These are phyloP conservation scores for Semnornis frantzii DNA, from an alignment of 2,113 vertebrate species.

Conservation along the genomic window DNA sequence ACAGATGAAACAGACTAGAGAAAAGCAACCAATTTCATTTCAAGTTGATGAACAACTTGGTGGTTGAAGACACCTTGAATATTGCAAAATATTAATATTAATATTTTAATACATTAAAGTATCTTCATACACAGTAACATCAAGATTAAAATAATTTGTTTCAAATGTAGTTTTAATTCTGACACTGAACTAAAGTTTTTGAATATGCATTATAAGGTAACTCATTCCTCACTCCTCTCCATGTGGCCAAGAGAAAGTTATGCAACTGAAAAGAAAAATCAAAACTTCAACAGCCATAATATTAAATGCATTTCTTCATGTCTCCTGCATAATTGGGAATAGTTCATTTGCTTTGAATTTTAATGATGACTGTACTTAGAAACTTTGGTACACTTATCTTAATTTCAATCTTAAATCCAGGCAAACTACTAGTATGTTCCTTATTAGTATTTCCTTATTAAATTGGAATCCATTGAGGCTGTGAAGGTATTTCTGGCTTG, in stretches of 20 bases:
- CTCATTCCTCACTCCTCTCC: background rate
- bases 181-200: background rate
- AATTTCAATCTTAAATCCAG: background rate
- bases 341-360: background rate
- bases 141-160: background rate
- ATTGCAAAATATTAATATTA: too few relatives aligned
- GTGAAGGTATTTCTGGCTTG: background rate
- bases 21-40: background rate
- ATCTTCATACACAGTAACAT: background rate
- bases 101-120: background rate
- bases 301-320: background rate
- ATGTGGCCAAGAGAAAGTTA: background rate
- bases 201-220: background rate
- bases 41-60: background rate
- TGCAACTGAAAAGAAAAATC: background rate
- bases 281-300: background rate
- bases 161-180: background rate
- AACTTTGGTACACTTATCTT: background rate
- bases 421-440: background rate
- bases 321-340: background rate
- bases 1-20: background rate
- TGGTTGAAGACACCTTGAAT: background rate
- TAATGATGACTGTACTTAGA: background rate
- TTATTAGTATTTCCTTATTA: slow-evolving; percentile 20
- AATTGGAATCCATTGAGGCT: background rate